Evolutionary conservation across 2,113 vertebrate genomes (phyloP).

Genomic region (Chiloscyllium plagiosum): DNA sequence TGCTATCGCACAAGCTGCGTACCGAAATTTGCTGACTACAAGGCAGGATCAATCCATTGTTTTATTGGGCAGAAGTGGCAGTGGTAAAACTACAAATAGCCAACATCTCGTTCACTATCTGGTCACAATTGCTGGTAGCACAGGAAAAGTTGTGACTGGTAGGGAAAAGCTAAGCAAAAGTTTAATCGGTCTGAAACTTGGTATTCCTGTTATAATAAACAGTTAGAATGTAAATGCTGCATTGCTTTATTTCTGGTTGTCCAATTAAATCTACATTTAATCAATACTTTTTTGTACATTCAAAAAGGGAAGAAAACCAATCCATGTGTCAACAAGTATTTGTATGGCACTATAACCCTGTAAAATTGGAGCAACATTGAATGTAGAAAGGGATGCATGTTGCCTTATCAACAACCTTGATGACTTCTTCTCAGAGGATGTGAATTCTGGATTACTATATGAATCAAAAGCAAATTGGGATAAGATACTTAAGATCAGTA

Average conservation of each 20-base stretch:
- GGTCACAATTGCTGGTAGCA: slow-evolving; percentile 80
- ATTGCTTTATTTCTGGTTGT: not conserved
- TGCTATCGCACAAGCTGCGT: slow-evolving; percentile 81
- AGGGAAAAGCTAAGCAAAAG: slow-evolving; percentile 40
- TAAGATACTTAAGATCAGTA: too few relatives aligned
- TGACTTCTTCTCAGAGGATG: not conserved
- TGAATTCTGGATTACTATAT: not conserved
- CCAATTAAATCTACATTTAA: not conserved
- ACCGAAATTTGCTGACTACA: slow-evolving; percentile 83
- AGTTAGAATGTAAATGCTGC: not conserved
- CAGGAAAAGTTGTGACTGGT: slow-evolving; percentile 89
- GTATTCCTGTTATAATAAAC: not conserved
- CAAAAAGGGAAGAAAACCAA: not conserved
- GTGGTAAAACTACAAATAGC: slow-evolving; percentile 90
- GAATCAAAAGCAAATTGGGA: too few relatives aligned
- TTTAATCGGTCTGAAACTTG: not conserved
- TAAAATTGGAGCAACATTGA: not conserved
- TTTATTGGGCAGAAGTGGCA: slow-evolving; percentile 81
- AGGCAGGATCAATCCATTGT: slow-evolving; percentile 89
- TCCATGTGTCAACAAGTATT: not conserved
- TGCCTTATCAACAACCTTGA: not conserved
- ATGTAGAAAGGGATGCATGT: not conserved
- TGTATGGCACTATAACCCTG: not conserved
- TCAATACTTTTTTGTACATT: not conserved
- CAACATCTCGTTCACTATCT: slow-evolving; percentile 92